Conservation (phyloP, 1,140 invertebrate species). For the Pentalonia nigronervosa region DNA sequence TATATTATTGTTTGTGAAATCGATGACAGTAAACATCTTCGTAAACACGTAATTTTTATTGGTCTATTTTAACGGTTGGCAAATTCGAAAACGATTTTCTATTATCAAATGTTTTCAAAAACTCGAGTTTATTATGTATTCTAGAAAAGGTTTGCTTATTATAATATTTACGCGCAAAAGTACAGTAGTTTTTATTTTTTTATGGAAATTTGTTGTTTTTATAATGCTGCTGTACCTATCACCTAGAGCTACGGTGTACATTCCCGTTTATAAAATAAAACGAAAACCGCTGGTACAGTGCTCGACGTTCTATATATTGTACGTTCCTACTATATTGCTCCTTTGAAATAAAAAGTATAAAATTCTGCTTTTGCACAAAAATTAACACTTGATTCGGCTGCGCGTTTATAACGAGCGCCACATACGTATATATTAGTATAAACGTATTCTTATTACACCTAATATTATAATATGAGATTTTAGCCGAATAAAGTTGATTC, state of each 20-base stretch:
- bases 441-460: too few relatives aligned
- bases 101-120: not conserved
- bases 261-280: not conserved
- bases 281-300: not conserved
- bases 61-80: not conserved
- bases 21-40: not conserved
- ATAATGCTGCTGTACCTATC: not conserved
- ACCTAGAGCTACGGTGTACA: not conserved
- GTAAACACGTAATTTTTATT: not conserved
- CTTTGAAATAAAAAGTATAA: not conserved
- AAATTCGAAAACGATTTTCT: not conserved
- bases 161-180: not conserved
- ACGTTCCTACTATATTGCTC: not conserved
- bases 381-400: not conserved
- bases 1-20: not conserved
- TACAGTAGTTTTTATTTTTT: not conserved
- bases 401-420: not conserved
- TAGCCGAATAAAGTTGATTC: not conserved
- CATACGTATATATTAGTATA: not conserved
- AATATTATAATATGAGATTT: too few relatives aligned
- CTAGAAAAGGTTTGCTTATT: not conserved
- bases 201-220: conserved; percentile 17
- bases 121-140: not conserved
- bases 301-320: not conserved
- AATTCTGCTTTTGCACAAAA: not conserved